Conservation (phyloP, 2,113 vertebrate species). For the Colistium nudipinnis region DNA sequence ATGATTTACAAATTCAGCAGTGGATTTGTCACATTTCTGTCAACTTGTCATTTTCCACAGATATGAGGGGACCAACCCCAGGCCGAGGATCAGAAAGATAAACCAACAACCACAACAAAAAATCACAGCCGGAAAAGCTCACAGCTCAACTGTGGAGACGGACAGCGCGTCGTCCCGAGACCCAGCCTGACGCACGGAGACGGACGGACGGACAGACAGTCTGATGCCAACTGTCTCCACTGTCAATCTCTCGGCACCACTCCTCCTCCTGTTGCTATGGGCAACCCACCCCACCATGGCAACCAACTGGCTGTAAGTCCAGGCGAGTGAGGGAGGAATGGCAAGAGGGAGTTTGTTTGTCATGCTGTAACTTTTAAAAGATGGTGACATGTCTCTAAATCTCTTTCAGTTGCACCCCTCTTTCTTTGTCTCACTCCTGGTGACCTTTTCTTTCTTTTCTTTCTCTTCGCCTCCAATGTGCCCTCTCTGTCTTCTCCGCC, state of each 20-base stretch:
- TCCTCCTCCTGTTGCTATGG: constrained; percentile 89
- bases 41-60: constrained; percentile 61
- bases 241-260: constrained; percentile 84
- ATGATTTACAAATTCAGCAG: background rate
- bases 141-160: constrained; percentile 49
- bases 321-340: constrained; percentile 56
- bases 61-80: constrained; percentile 82
- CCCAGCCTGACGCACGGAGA: constrained; percentile 72
- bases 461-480: constrained; percentile 51
- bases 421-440: constrained; percentile 72
- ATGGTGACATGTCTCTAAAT: constrained; percentile 81
- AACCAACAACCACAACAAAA: constrained; percentile 11
- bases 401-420: constrained; percentile 68
- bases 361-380: constrained; percentile 83
- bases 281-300: constrained; percentile 84
- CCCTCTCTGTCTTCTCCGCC: constrained; percentile 49
- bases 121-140: constrained; percentile 27
- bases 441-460: constrained; percentile 74
- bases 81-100: constrained; percentile 47
- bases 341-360: constrained; percentile 79
- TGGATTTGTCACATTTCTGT: constrained; percentile 12
- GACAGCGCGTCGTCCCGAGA: constrained; percentile 66
- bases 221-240: constrained; percentile 87
- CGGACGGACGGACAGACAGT: constrained; percentile 82
- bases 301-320: constrained; percentile 88